phyloP scores from a whole-genome alignment of 2,797 vertebrate genomes.

The Gallinago nigripennis region DNA sequence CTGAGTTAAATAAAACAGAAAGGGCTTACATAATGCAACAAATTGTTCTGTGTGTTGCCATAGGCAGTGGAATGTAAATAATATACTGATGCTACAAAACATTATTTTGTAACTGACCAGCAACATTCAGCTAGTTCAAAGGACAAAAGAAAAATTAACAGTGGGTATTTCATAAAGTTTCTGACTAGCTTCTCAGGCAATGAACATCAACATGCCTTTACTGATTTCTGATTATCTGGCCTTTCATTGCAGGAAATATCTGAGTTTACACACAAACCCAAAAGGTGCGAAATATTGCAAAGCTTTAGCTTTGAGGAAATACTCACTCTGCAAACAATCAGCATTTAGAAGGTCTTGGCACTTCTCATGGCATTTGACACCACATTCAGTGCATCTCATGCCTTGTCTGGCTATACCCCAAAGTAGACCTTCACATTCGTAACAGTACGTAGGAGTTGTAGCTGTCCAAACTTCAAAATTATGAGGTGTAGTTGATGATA shows the following conservation, averaged over 20 bases:
- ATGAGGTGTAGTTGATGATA: conserved; percentile 96
- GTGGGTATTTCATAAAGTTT: not conserved
- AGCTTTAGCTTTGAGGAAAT: not conserved
- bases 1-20: not conserved
- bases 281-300: not conserved
- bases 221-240: not conserved
- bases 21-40: not conserved
- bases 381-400: conserved; percentile 95
- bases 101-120: not conserved
- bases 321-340: conserved; percentile 97
- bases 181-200: not conserved
- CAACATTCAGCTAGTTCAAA: not conserved
- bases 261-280: not conserved
- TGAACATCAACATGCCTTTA: not conserved
- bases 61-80: not conserved
- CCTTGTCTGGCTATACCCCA: conserved; percentile 98
- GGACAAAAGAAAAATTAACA: not conserved
- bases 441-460: conserved; percentile 96
- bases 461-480: conserved; percentile 99
- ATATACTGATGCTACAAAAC: not conserved
- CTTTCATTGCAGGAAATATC: not conserved
- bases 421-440: conserved; percentile 95
- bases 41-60: not conserved
- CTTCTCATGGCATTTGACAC: conserved; percentile 98
- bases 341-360: conserved; percentile 98